Base-by-base conservation (phyloP, 23 tunicate species). In the Aplidium turbinatum region DNA sequence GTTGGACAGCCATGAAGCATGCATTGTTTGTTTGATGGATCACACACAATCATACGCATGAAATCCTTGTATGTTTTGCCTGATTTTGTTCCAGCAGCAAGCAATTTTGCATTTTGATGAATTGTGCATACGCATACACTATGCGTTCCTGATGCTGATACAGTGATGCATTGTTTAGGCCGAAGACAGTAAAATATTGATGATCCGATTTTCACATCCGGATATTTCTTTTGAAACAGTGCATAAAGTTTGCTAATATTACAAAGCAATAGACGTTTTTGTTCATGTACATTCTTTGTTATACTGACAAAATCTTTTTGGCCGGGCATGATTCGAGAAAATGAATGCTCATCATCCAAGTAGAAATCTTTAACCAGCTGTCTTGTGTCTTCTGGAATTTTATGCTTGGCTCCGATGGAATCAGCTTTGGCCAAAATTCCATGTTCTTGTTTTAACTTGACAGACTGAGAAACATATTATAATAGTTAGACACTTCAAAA, bases 261-360 rank as follows among this genome's bases (percentile, higher is more conserved):
- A 11, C 50, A 35, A 2, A 65, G 28, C 23, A 65, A 21, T 5
- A 65, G 26, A 35, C 25, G 19, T 35, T 65, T 65, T 35, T 65
- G 72, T 21, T 18, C 50, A 5, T 18, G 31, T 6, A 60, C 36
- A 29, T 60, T 60, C 5, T 26, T 60, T 6, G 28, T 11, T 3
- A 34, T 3, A 36, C 72, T 65, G 24, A 65, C 72, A 18, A 18
- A 18, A 35, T 65, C 50, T 65, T 65, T 65, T 65, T 34, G 50
- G 5, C 72, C 72, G 36, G 72, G 72, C 72, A 65, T 65, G 22
- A 35, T 35, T 65, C 72, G 20, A 4, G 25, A 7, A 65, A 65
- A 65, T 4, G 22, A 7, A 27, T 23, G 24, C 4, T 65, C 25
- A 11, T 65, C 50, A 36, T 36, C 48, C 36, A 65, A 29, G 26